A percentile compares a stretch with the other conserved stretches of the same genome.
These are phyloP conservation scores for Stomatorhinus ivindoensis DNA, from an alignment of 2,113 vertebrate species.

Conservation along the genomic window DNA sequence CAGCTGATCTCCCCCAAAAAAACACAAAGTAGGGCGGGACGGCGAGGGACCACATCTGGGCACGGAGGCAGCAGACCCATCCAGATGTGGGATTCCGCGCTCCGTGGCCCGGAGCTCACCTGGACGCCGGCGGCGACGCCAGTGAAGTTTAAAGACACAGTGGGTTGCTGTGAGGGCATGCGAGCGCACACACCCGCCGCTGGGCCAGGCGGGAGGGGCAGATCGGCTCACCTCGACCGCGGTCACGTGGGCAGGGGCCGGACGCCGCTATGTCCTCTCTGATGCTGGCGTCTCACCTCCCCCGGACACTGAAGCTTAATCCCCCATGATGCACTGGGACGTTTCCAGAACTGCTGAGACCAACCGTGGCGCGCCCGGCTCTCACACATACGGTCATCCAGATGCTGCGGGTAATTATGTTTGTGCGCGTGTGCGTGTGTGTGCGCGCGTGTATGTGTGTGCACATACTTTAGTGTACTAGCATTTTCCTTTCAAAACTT, in stretches of 20 bases:
- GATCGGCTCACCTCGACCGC: background rate
- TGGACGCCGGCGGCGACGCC: conserved; percentile 28
- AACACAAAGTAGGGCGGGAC: conserved; percentile 20
- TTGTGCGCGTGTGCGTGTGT: background rate
- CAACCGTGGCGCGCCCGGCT: conserved; percentile 26
- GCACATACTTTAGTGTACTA: background rate
- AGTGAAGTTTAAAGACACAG: conserved; percentile 15
- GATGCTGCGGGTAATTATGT: conserved; percentile 35
- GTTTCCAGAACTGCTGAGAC: conserved; percentile 34
- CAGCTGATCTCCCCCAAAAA: conserved; percentile 52
- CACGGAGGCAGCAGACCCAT: conserved; percentile 29
- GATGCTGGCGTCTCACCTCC: conserved; percentile 21
- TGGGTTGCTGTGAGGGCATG: background rate
- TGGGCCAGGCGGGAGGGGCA: background rate
- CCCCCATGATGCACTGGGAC: conserved; percentile 35
- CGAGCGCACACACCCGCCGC: background rate
- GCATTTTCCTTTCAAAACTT: background rate
- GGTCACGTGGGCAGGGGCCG: background rate
- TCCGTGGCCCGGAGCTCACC: conserved; percentile 35
- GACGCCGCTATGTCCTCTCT: background rate
- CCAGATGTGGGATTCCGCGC: conserved; percentile 37
- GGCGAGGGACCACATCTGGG: conserved; percentile 41
- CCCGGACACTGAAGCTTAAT: conserved; percentile 30
- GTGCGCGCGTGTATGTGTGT: background rate
- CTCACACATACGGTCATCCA: conserved; percentile 36